Conservation (phyloP, 2,113 vertebrate genomes). For the Oophaga pumilio region DNA sequence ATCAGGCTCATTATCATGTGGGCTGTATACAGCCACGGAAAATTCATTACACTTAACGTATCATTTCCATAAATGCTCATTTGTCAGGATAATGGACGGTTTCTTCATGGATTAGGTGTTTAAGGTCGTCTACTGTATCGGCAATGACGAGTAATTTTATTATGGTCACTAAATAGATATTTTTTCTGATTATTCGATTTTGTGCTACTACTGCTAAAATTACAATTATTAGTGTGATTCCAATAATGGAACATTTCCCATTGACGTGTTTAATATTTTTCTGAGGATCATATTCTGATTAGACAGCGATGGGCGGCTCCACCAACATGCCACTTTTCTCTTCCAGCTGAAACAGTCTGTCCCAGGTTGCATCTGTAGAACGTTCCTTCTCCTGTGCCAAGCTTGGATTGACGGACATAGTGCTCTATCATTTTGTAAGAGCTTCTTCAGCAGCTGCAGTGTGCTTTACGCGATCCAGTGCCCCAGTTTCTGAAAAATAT, state of each 20-base stretch:
- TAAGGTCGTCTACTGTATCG: not conserved
- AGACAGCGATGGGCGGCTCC: too few species aligned
- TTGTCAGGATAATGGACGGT: constrained; percentile 47
- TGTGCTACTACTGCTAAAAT: not conserved
- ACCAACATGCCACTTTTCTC: too few species aligned
- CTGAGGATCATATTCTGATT: too few species aligned
- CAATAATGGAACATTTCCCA: not conserved
- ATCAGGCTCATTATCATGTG: not conserved
- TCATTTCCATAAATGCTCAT: constrained; percentile 24
- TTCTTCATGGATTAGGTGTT: constrained; percentile 1
- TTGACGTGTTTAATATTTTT: too few species aligned
- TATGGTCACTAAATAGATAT: not conserved
- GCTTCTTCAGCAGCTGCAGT: too few species aligned
- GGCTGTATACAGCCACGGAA: constrained; percentile 1
- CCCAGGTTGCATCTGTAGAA: too few species aligned
- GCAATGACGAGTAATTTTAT: not conserved
- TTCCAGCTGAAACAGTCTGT: too few species aligned
- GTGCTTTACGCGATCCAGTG: too few species aligned
- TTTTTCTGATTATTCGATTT: not conserved
- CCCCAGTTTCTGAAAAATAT: too few species aligned
- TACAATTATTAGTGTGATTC: not conserved
- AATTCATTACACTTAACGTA: not conserved
- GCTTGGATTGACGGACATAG: too few species aligned
- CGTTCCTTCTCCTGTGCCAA: too few species aligned
- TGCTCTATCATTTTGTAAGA: too few species aligned